Evolutionary conservation across 2,113 vertebrate species (phyloP).

Genomic region (Serinus canaria): DNA sequence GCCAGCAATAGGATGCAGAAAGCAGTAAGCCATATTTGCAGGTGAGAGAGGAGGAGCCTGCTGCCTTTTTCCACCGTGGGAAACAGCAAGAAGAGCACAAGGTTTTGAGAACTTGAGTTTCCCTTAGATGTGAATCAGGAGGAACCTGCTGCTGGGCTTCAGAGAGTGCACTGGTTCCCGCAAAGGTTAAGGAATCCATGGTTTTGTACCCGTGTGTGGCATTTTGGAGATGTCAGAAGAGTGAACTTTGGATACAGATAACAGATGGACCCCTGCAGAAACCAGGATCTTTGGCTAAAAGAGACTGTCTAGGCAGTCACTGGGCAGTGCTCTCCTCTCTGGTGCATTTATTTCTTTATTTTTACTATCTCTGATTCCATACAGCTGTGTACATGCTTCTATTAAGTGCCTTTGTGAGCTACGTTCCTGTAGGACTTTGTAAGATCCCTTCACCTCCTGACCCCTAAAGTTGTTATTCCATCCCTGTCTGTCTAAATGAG

Average conservation of each 20-base stretch:
- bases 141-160: background rate
- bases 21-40: constrained; percentile 44
- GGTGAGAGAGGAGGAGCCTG: background rate
- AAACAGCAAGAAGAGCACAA: background rate
- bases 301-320: background rate
- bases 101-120: background rate
- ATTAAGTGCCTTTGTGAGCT: constrained; percentile 63
- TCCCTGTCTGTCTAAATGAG: background rate
- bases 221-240: background rate
- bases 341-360: background rate
- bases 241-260: background rate
- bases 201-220: accelerated
- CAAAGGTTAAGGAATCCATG: background rate
- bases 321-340: background rate
- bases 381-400: constrained; percentile 14
- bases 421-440: background rate
- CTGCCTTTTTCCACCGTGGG: background rate
- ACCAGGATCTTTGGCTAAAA: background rate
- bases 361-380: background rate
- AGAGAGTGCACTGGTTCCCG: background rate
- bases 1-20: background rate
- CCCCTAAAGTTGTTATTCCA: background rate
- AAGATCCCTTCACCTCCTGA: background rate
- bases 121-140: background rate
- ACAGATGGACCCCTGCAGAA: background rate